A percentile compares a stretch with the other conserved stretches of the same genome.
Evolutionary conservation across 37 sponge, comb jelly and placozoan genomes (phyloP).

Genomic region (Halisarca cf. caerulea): DNA sequence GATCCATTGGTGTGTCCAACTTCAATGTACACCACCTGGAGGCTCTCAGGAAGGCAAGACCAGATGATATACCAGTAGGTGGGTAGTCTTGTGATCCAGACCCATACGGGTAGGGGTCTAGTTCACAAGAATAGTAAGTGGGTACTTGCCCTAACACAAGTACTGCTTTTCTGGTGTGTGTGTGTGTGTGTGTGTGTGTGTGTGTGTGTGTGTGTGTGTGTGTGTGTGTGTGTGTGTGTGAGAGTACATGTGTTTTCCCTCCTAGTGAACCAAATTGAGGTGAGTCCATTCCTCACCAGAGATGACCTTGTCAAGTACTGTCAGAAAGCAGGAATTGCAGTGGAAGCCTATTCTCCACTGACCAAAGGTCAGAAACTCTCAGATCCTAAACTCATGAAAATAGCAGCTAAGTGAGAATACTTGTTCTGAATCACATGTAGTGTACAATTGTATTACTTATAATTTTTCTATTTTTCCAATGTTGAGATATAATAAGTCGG

Average conservation of each 20-base stretch:
- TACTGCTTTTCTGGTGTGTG: no score
- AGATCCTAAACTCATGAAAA: conserved; percentile 50
- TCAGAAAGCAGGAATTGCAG: conserved; percentile 56
- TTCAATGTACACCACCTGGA: conserved; percentile 75
- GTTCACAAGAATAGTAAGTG: no score
- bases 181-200: no score
- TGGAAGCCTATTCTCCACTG: conserved; percentile 81
- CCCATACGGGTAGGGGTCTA: no score
- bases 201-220: no score
- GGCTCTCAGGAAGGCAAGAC: conserved; percentile 68
- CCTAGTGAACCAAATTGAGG: conserved; percentile 81
- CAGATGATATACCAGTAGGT: conserved; percentile 67
- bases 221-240: no score
- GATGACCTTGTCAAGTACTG: conserved; percentile 70
- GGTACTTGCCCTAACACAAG: no score
- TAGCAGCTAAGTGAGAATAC: conserved; percentile 64
- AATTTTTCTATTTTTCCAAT: not conserved
- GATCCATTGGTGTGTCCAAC: conserved; percentile 85
- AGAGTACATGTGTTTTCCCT: no score
- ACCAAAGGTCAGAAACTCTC: conserved; percentile 65
- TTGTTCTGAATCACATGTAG: no score
- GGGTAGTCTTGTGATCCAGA: no score
- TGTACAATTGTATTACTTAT: not conserved
- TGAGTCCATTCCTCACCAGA: conserved; percentile 69
- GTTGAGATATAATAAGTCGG: conserved; percentile 59